Evolutionary conservation across 2,113 vertebrate species (phyloP), one percentile per base, ranked within the genome.

Genomic region (Bos taurus): DNA sequence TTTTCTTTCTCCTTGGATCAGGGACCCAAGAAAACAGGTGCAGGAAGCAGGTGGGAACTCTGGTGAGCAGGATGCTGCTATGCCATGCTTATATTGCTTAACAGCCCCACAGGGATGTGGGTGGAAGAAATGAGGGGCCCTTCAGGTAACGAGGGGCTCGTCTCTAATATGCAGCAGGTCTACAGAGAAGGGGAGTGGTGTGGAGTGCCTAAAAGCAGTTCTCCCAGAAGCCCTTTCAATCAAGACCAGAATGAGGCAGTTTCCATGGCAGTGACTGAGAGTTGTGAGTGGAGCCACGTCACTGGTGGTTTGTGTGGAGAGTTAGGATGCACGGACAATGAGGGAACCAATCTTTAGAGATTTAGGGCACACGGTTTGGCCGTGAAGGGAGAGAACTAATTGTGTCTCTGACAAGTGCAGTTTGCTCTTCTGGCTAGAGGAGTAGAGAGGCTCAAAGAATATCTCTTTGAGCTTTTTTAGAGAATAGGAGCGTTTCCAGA

Each of bases 11-110:
- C 94, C 94, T 97, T 97, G 96, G 97, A 97, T 91, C 82, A 50
- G 93, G 97, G 96, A 96, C 96, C 96, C 57, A 83, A 89, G 97
- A 94, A 97, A 91, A 95, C 98, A 98, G 98, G 97, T 98, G 97
- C 91, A 88, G 94, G 87, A 96, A 96, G 97, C 98, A 98, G 98
- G 97, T 98, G 98, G 98, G 94, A 60, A 57, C 60, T 54, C 95
- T 91, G 97, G 91, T 59, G 94, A 93, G 96, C 96, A 97, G 98
- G 97, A 95, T 90, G 97, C 64, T 94, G 95, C 91, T 80, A 43
- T 28, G 43, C 88, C 64, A 6, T 10, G 48, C 95, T 93, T 83
- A 17, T 0, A 46, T 21, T 1, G 84, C 74, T 96, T 54, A 26
- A 15, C 12, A 57, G 74, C 88, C 96, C 87, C 67, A 3, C 16